Evolutionary conservation across 2,113 vertebrate genomes (phyloP), one percentile per base, ranked within the genome.

Genomic region (Pseudolaguvia tuberculata): DNA sequence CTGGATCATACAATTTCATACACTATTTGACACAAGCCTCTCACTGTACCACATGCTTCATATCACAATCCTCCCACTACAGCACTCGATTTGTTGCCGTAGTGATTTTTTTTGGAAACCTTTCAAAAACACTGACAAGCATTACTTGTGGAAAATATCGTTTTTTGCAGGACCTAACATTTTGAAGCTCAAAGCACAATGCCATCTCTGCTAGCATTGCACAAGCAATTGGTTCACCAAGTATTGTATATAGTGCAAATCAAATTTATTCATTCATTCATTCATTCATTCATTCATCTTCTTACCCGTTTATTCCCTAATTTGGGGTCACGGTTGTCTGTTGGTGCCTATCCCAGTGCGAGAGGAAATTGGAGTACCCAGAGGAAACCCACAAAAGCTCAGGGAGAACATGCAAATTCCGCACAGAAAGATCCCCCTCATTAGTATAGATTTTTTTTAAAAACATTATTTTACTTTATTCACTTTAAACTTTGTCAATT

Each of bases 31-130:
- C 39, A 67, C 55, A 53, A 70, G n/a, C 51, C 51, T 70, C n/a
- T 13, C 21, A 50, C 45, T 67, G 63, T 67, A 20, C 63, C 25
- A 18, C 63, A 67, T 50, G 63, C 63, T 67, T 67, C 63, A 66
- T 8, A 50, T 66, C 45, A 50, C 63, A 50, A 48, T 29, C 45
- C 63, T 50, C 63, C 63, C n/a, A 67, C 63, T 7, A 50, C 9
- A 67, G 20, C 45, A 29, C 23, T 50, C n/a, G 23, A 4, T 48
- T 66, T 48, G 63, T 27, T 67, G 63, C 63, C 23, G 23, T 18
- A 67, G 45, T 20, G 45, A 50, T 48, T 67, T 48, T 4, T 50
- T 25, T 67, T 20, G 4, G 63, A 20, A 67, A 50, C 15, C 15
- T 20, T 25, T 20, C 15, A 18, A 14, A 65, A 50, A 13, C 14